Evolutionary conservation across 2,797 vertebrate genomes (phyloP).

Genomic region (Phalanger gymnotis): DNA sequence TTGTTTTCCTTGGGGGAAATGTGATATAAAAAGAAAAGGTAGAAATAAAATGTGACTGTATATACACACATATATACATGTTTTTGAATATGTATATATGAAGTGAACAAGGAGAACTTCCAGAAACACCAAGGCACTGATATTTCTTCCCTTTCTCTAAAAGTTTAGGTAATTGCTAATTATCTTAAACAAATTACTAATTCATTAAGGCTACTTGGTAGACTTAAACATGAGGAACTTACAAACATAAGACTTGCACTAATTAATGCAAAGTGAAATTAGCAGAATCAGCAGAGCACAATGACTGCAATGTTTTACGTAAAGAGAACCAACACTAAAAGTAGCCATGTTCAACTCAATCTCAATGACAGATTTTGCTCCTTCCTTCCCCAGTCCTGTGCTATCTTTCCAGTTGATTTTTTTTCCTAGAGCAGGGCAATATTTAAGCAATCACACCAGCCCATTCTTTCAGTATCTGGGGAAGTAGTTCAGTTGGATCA

Average conservation of each 20-base stretch:
- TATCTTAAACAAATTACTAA: neutral
- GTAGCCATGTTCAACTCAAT: neutral
- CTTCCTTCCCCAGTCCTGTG: neutral
- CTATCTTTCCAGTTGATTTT: neutral
- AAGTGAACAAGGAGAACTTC: neutral
- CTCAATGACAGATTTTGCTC: neutral
- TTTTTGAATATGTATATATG: neutral
- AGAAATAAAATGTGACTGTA: neutral
- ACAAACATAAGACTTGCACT: neutral
- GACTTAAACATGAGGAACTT: neutral
- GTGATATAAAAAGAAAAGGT: neutral
- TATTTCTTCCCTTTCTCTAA: neutral
- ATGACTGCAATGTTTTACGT: neutral
- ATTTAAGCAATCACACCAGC: neutral
- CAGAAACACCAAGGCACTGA: neutral
- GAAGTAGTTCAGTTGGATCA: neutral
- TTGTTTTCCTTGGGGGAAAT: neutral
- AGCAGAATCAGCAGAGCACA: neutral
- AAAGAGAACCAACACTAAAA: neutral
- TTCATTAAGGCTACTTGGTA: neutral
- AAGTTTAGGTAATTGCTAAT: neutral
- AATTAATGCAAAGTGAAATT: neutral
- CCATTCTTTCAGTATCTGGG: neutral
- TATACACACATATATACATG: neutral
- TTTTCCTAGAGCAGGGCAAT: neutral